Evolutionary conservation across 2,797 vertebrate genomes (phyloP).

Genomic region (Microctenopoma steveboyesi): DNA sequence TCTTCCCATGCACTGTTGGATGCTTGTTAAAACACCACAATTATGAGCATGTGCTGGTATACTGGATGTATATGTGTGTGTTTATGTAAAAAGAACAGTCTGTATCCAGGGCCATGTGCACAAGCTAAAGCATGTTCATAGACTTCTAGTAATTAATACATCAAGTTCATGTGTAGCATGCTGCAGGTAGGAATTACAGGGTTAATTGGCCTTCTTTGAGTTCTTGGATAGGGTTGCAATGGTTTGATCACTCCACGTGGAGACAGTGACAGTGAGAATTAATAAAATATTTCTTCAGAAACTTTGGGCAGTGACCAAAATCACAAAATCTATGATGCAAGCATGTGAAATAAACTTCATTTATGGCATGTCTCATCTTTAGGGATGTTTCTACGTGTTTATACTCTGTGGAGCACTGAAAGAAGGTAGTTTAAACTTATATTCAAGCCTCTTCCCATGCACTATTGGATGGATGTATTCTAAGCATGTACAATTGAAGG

Average conservation of each 20-base stretch:
- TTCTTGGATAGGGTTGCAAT: background rate
- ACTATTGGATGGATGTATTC: slow-evolving; percentile 21
- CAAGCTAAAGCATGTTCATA: background rate
- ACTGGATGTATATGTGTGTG: background rate
- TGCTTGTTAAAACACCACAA: slow-evolving; percentile 58
- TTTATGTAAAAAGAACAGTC: slow-evolving; percentile 24
- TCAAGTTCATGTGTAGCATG: slow-evolving; percentile 20
- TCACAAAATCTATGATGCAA: background rate
- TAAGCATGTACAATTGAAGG: slow-evolving; percentile 16
- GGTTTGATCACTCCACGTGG: slow-evolving; percentile 7
- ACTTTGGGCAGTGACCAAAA: slow-evolving; percentile 7
- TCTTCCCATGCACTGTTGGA: too few species aligned
- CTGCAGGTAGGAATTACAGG: slow-evolving; percentile 1
- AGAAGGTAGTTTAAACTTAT: slow-evolving; percentile 4
- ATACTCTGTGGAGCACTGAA: background rate
- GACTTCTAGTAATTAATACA: slow-evolving; percentile 46
- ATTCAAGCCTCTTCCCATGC: slow-evolving; percentile 5
- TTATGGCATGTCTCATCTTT: background rate
- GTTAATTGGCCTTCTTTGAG: slow-evolving; percentile 2
- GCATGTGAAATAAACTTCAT: slow-evolving; percentile 7
- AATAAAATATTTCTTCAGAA: background rate
- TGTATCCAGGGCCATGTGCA: slow-evolving; percentile 5
- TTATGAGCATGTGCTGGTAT: slow-evolving; percentile 41
- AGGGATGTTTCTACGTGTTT: too few species aligned
- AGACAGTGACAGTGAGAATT: background rate